A percentile compares a stretch with the other conserved stretches of the same genome.
Evolutionary conservation across 2,888 invertebrate genomes (phyloP).

Genomic region (Odontocolon sp.): DNA sequence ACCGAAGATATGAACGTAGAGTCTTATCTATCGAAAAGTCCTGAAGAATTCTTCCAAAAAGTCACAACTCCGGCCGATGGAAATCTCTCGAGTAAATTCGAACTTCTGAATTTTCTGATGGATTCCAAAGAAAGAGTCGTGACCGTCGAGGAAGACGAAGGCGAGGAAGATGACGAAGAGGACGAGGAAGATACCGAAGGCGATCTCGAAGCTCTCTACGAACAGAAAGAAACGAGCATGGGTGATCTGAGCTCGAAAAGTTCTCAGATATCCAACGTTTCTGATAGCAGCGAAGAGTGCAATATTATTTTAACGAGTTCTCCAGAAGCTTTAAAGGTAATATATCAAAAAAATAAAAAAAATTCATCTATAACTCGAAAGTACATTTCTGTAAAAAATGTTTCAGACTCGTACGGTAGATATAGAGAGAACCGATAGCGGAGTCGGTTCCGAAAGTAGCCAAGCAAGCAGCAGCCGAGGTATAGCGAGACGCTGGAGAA

Average conservation of each 20-base stretch:
- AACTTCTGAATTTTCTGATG: constrained; percentile 93
- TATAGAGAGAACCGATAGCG: constrained; percentile 95
- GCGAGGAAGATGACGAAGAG: constrained; percentile 76
- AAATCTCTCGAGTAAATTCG: constrained; percentile 87
- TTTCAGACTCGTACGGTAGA: constrained; percentile 83
- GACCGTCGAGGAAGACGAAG: constrained; percentile 77
- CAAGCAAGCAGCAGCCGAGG: constrained; percentile 89
- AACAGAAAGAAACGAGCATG: constrained; percentile 80
- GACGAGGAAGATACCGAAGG: constrained; percentile 84
- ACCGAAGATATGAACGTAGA: constrained; percentile 63
- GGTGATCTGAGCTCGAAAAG: constrained; percentile 86
- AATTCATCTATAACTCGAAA: no score
- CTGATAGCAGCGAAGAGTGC: constrained; percentile 93
- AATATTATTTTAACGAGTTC: constrained; percentile 83
- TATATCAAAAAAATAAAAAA: no score
- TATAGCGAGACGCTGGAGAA: constrained; percentile 74
- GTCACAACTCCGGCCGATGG: constrained; percentile 85
- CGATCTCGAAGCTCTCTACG: constrained; percentile 81
- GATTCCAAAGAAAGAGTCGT: constrained; percentile 85
- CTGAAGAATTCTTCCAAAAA: constrained; percentile 74
- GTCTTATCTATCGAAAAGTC: constrained; percentile 70
- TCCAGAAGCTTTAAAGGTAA: constrained; percentile 76
- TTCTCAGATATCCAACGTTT: constrained; percentile 90
- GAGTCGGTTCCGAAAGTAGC: constrained; percentile 95
- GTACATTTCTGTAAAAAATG: constrained; percentile 13